Base-by-base conservation (phyloP, 2,113 vertebrate genomes). In the Panurus biarmicus region DNA sequence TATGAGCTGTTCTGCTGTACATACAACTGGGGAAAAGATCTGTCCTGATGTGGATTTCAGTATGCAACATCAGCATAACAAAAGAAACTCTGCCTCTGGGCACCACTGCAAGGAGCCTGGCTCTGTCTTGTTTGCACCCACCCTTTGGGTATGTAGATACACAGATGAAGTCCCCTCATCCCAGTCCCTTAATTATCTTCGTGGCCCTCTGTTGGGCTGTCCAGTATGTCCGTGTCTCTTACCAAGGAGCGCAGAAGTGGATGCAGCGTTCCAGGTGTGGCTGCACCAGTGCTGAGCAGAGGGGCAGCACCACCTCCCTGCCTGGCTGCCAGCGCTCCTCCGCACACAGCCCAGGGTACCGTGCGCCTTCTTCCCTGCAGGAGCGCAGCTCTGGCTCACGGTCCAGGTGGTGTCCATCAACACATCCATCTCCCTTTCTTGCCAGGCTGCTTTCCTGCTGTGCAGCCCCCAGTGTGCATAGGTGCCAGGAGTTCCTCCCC, bases 1-100 rank as follows among this genome's bases (percentile, higher is more conserved):
- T 85, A 76, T 80, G 75, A 85, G 47, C 45, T 83, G 35, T 88
- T 35, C 66, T 85, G 82, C 71, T 40, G 19, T 87, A 21, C 38
- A 45, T 90, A 28, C 12, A 11, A 28, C 29, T 44, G 47, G 20
- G 36, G 24, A 54, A 66, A 94, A 66, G 31, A 73, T 70, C 71
- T 5, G 4, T 67, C 25, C 66, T 76, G 48, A 42, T 89, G 75
- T 66, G 67, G 66, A 38, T 96, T 96, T 94, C 53, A 72, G 24
- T 61, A 44, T 66, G 45, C 71, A 80, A 12, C 25, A 61, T 94
- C 87, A 93, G 78, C 74, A 69, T 56, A 86, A 45, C 12, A 31
- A 45, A 17, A 61, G 33, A 50, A 61, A n/a, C 7, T 54, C 24
- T 80, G 53, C 74, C 10, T 31, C 35, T 67, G 54, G 31, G 22